Base-by-base conservation (phyloP, 1,140 invertebrate genomes). In the Drosophila rufa region DNA sequence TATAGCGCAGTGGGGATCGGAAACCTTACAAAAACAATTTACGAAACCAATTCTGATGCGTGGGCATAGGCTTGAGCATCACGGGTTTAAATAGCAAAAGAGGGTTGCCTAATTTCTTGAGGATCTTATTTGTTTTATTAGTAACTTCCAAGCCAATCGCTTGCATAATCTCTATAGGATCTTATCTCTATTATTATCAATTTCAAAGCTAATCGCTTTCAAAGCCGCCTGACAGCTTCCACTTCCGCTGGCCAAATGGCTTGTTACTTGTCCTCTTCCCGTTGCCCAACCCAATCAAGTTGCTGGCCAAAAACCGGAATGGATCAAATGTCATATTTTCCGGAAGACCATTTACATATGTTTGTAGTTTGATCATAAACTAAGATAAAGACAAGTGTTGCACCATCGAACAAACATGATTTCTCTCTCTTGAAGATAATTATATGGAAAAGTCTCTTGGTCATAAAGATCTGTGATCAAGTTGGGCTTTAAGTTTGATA, bases 201-300 rank as follows among this genome's bases (percentile, higher is more conserved):
- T n/a, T 17, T 9, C 5, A n/a, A 33, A 33, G 17, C 17, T 14
- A 19, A 8, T 19, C 3, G 30, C 30, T 36, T 33, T 19, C 5
- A 27, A 6, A 12, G 43, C 14, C 6, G 14, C 15, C 8, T 50
- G 8, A 33, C 5, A 11, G 33, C 33, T 36, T 6, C 11, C 30
- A 65, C 62, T 61, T 65, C 61, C 61, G 57, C 5, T 43, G 9
- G 25, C 36, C 14, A 33, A 30, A 15, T 42, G 15, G 30, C 51
- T 5, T 2, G 14, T n/a, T n/a, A 38, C 33, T 30, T 42, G 22
- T n/a, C 15, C 36, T 9, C 61, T 65, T 65, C 62, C 62, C n/a
- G 62, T 8, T 65, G 1, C 9, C 55, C 12, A n/a, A 5, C 12
- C 6, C n/a, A 30, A 42, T 11, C 60, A n/a, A 12, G 60, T 33